Evolutionary conservation across 2,797 vertebrate genomes (phyloP), one percentile per base, ranked within the genome.

Genomic region (Lutjanus argentimaculatus): DNA sequence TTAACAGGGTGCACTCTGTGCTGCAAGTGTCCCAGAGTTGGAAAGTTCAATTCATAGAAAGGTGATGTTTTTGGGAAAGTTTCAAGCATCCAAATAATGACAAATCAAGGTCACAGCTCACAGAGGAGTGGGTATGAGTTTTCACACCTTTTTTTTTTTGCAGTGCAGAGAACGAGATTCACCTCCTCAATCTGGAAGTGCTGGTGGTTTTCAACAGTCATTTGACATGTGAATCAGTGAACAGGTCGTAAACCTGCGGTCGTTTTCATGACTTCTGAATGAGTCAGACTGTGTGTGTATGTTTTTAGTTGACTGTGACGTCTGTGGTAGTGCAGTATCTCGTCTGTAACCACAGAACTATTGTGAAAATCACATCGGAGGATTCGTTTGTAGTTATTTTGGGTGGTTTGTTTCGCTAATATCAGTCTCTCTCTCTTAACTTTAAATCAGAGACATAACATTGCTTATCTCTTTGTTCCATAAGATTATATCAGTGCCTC

Each of bases 211-310:
- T 75, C 69, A 67, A 19, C 49, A 68, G 53, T 61, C 64, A 53
- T 69, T 77, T 67, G 49, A 14, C 30, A 45, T 53, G 14, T 82
- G 85, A 90, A 81, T 89, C 84, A 82, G 51, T 53, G n/a, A 58
- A 42, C 53, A 19, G 42, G 22, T 65, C 62, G 69, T 73, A 72
- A 81, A 79, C 53, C 73, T 68, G 49, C 4, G 64, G 69, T 85
- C 84, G 73, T 81, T 79, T 89, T 85, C 64, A 71, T 87, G 84
- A 79, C 84, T 76, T 59, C 16, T 74, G 68, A 62, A 72, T 89
- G 90, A 90, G 71, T 91, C 88, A 88, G 19, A 17, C 17, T 17
- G 69, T 30, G 45, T 30, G 45, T n/a, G 36, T 59, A 14, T 76
- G 72, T 75, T 36, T 79, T 78, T 66, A 52, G 66, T 11, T 56